A percentile compares a stretch with the other conserved stretches of the same genome.
Conservation (phyloP, 2,797 vertebrate genomes). For the Taenioides sp. region DNA sequence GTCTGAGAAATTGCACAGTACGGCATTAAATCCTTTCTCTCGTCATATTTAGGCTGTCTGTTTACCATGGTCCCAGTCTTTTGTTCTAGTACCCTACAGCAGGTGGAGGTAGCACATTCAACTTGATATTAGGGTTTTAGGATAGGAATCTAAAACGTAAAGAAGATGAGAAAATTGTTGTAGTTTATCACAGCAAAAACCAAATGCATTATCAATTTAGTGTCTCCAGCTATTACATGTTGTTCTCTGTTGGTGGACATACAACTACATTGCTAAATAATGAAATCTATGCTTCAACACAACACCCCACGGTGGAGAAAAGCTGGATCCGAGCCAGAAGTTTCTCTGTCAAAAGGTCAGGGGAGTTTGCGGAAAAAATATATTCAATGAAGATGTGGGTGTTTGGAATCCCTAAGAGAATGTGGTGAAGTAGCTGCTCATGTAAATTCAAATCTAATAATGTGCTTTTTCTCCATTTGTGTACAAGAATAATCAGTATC, state of each 20-base stretch:
- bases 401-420: constrained; percentile 38
- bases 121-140: too few species aligned
- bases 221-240: not conserved
- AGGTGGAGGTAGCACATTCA: too few species aligned
- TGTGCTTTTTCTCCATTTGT: not conserved
- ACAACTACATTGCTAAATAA: constrained; percentile 20
- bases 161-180: not conserved
- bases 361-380: not conserved
- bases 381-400: constrained; percentile 25
- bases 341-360: constrained; percentile 2
- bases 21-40: too few species aligned
- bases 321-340: not conserved
- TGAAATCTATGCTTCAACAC: not conserved
- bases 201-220: not conserved
- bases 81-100: too few species aligned
- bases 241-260: constrained; percentile 8
- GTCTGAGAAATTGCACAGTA: too few species aligned
- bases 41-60: not conserved
- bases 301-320: not conserved
- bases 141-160: not conserved
- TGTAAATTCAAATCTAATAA: constrained; percentile 16
- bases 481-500: not conserved
- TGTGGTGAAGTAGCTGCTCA: constrained; percentile 28
- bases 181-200: not conserved
- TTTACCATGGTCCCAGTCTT: too few species aligned